These are phyloP conservation scores for Atherix ibis DNA, from an alignment of 2,888 invertebrate species.

Conservation along the genomic window DNA sequence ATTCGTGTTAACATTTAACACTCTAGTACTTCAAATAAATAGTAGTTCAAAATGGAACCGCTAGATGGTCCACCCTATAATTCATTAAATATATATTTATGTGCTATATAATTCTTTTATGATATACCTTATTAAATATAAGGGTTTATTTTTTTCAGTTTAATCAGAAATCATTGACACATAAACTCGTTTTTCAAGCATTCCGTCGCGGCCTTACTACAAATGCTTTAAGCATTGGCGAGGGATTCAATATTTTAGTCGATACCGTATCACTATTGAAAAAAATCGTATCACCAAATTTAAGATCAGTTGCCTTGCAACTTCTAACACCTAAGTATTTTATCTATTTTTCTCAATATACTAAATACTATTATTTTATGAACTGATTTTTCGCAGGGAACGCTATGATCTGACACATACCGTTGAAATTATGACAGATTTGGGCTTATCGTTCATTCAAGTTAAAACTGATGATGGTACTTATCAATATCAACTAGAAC, in stretches of 20 bases:
- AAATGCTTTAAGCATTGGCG: conserved; percentile 24
- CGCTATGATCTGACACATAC: conserved; percentile 45
- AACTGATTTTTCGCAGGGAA: conserved; percentile 20
- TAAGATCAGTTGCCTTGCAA: conserved; percentile 48
- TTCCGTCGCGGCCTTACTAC: conserved; percentile 45
- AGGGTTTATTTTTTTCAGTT: conserved; percentile 30
- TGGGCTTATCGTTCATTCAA: conserved; percentile 73
- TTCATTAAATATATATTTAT: too few relatives aligned
- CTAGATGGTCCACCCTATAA: too few relatives aligned
- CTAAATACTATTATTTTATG: conserved; percentile 2
- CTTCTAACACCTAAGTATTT: conserved; percentile 26
- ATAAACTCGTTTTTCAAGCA: conserved; percentile 40
- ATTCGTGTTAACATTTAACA: too few relatives aligned
- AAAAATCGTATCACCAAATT: conserved; percentile 52
- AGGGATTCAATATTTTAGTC: conserved; percentile 37
- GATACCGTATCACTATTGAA: conserved; percentile 59
- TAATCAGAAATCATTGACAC: conserved; percentile 35
- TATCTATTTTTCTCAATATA: conserved; percentile 6
- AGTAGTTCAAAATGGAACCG: too few relatives aligned
- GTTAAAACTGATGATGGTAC: conserved; percentile 60
- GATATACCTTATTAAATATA: too few relatives aligned
- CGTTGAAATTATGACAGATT: conserved; percentile 73
- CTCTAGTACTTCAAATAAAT: too few relatives aligned
- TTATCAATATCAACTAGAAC: conserved; percentile 56
- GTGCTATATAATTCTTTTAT: too few relatives aligned